Percentiles rank a stretch among this genome's conserved stretches.
Conservation (phyloP, 2,113 vertebrate genomes). For the Genyomyrus donnyi region DNA sequence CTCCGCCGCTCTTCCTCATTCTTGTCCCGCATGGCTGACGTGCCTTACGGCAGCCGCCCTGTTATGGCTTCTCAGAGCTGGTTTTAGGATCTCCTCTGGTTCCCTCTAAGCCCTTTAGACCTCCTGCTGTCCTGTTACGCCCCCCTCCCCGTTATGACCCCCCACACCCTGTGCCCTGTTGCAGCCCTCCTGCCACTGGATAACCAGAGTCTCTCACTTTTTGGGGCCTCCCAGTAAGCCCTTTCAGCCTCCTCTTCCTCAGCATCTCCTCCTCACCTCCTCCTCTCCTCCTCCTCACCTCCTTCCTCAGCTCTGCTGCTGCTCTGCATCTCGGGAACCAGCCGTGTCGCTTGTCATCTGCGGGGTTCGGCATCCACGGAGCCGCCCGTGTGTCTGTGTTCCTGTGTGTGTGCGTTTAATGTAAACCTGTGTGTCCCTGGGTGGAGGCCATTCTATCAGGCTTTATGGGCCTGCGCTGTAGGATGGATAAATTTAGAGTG, state of each 20-base stretch:
- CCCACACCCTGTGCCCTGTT: too few species aligned
- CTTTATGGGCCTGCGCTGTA: neutral
- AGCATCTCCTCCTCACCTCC: neutral
- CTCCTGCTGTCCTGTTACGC: neutral
- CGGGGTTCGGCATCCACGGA: neutral
- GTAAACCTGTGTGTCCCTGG: conserved; percentile 10
- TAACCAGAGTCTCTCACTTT: neutral
- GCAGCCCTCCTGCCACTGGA: neutral
- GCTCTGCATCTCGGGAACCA: neutral
- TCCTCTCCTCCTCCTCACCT: neutral
- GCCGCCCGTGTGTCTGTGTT: neutral
- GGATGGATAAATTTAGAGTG: neutral
- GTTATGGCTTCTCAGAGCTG: neutral
- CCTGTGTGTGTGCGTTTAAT: neutral
- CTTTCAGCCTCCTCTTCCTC: neutral
- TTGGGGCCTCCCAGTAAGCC: neutral
- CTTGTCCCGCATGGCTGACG: neutral
- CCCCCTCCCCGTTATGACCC: neutral
- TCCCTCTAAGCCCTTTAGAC: neutral
- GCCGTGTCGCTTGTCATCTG: neutral
- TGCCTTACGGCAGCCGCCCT: neutral
- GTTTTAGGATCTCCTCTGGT: neutral
- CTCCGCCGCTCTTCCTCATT: neutral
- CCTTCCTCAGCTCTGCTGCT: neutral
- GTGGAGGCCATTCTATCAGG: neutral